Base-by-base conservation (phyloP, 2,113 vertebrate species). In the Dipodomys merriami region DNA sequence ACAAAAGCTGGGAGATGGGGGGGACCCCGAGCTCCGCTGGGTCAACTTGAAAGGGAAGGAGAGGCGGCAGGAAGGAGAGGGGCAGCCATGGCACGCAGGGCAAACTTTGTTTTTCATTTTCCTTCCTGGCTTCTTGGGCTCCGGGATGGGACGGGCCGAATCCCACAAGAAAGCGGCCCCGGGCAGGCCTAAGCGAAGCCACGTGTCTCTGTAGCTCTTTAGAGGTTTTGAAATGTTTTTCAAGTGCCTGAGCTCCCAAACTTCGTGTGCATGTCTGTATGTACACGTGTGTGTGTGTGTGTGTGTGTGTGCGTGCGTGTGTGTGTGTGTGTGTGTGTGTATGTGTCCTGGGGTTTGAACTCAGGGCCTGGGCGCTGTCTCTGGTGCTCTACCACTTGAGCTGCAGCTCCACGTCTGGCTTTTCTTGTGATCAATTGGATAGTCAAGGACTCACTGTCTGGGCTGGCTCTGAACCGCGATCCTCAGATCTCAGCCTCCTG, bases 101-200 rank as follows among this genome's bases (percentile, higher is more conserved):
- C 30, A 80, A 91, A 91, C 86, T 83, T 87, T 84, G 96, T 33
- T 94, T 94, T 83, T 88, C 94, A 94, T 92, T 92, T 91, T 76
- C 83, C 29, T 53, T 77, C 62, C 80, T 2, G n/a, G 77, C 79
- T 83, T 49, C 83, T 44, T 27, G 89, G 74, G 84, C 68, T 93
- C 86, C 64, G 1, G 22, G 67, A 64, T 86, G 27, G 88, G 77
- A 68, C 4, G 4, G 85, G 86, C 69, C 2, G 29, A 46, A 90
- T 91, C 93, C 96, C 96, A 95, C 95, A 95, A 95, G 89, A 95
- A 95, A 96, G 94, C 19, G 13, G 1, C 87, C 90, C 62, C 84
- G 5, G 4, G 77, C 80, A 1, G 93, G 91, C 93, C 95, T 96
- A 95, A 96, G 90, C 95, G 25, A 95, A 97, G 91, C 95, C 95